These are phyloP conservation scores for Timandra comae DNA, from an alignment of 2,888 invertebrate genomes.

Conservation along the genomic window DNA sequence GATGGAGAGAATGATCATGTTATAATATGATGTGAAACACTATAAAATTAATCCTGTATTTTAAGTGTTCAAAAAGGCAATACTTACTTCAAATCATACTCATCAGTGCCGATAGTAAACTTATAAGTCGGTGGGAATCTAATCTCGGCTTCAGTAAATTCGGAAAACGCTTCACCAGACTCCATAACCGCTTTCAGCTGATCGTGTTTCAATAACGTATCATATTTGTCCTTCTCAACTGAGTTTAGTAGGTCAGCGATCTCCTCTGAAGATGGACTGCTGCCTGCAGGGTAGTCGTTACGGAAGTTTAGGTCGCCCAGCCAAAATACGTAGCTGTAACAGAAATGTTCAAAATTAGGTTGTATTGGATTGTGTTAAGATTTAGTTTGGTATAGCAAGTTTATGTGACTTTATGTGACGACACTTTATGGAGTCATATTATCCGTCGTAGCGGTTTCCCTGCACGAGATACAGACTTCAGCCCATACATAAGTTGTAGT, in stretches of 20 bases:
- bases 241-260: slow-evolving; percentile 80
- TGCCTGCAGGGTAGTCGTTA: slow-evolving; percentile 79
- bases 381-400: no score
- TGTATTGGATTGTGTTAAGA: no score
- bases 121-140: slow-evolving; percentile 93
- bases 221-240: slow-evolving; percentile 81
- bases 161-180: slow-evolving; percentile 88
- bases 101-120: slow-evolving; percentile 83
- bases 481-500: no score
- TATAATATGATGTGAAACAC: no score
- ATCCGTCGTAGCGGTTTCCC: no score
- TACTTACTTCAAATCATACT: slow-evolving; percentile 87
- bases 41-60: no score
- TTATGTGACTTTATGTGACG: no score
- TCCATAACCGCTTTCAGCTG: slow-evolving; percentile 84
- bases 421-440: no score
- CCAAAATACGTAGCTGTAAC: slow-evolving; percentile 91
- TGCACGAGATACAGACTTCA: no score
- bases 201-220: slow-evolving; percentile 83
- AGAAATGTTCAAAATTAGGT: no score
- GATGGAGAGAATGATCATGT: no score
- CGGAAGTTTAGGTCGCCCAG: slow-evolving; percentile 94
- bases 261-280: slow-evolving; percentile 78
- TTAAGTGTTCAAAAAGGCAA: no score
- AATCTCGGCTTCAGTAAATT: slow-evolving; percentile 83